Evolutionary conservation across 1,140 invertebrate genomes (phyloP), one percentile per base, ranked within the genome.

Genomic region (Ips nitidus): DNA sequence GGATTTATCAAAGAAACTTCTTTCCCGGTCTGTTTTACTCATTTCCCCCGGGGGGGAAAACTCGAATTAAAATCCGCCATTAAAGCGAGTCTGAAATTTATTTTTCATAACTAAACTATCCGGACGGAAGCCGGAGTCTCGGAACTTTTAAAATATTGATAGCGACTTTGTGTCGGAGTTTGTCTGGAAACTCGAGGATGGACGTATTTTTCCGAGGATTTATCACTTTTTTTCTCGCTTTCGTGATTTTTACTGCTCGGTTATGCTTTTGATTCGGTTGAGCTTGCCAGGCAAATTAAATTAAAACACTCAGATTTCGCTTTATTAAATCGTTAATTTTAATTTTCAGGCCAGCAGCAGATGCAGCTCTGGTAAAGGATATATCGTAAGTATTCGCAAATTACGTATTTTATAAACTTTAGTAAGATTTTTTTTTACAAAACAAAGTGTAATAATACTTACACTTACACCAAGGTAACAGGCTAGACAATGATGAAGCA

Each of bases 361-460:
- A 84, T 91, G 89, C 86, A 91, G 90, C 86, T 91, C 90, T 85
- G 90, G 90, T 86, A 90, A 90, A 89, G 90, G 90, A 88, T 91
- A 91, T 90, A 91, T 91, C 89, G 90, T 91, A 86, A 91, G 90
- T 91, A 77, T 61, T 50, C 47, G 4, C n/a, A 22, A 41, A 5
- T 42, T 59, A 40, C 39, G 2, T 59, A 37, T 39, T 2, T 59
- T 59, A 59, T 39, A 22, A 22, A 22, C 22, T 22, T 22, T 22
- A 22, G 22, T 22, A 22, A 22, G 22, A 22, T 22, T 22, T 22
- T 22, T n/a, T 22, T 22, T 22, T 22, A 22, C 22, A 22, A 22
- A 22, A 22, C 22, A 22, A 22, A 22, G 22, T 22, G 22, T 22
- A 22, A 22, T 22, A 22, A 22, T 22, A 22, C 22, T 22, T 22